A percentile compares a stretch with the other conserved stretches of the same genome.
Conservation (phyloP, 2,113 vertebrate genomes). For the Lophius piscatorius region DNA sequence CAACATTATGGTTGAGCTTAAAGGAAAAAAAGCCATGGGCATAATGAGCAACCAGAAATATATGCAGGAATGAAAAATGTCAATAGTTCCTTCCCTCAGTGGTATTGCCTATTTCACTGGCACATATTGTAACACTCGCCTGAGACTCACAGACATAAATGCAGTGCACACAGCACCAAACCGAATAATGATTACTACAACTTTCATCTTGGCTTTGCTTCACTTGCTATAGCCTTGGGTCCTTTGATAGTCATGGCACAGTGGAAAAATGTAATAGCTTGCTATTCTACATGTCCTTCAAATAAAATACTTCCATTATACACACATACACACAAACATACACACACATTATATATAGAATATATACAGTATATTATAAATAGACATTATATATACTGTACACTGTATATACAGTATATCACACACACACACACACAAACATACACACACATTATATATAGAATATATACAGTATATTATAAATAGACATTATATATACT, state of each 20-base stretch:
- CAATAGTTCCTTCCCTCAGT: constrained; percentile 62
- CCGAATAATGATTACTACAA: constrained; percentile 69
- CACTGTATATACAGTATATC: too few species aligned
- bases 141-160: constrained; percentile 66
- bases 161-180: constrained; percentile 56
- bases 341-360: neutral
- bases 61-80: constrained; percentile 70
- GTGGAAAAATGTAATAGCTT: constrained; percentile 57
- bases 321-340: neutral
- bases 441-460: neutral
- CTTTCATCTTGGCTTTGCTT: constrained; percentile 70
- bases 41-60: constrained; percentile 48
- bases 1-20: constrained; percentile 26
- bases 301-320: constrained; percentile 59
- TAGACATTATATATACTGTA: too few species aligned
- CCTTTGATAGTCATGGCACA: constrained; percentile 63
- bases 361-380: too few species aligned
- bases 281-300: constrained; percentile 72
- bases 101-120: constrained; percentile 64
- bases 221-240: constrained; percentile 70
- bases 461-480: too few species aligned
- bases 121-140: constrained; percentile 49
- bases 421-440: constrained; percentile 2
- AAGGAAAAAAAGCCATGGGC: constrained; percentile 48
- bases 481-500: too few species aligned